Base-by-base conservation (phyloP, 2,888 invertebrate species). In the Brachylomia viminalis region DNA sequence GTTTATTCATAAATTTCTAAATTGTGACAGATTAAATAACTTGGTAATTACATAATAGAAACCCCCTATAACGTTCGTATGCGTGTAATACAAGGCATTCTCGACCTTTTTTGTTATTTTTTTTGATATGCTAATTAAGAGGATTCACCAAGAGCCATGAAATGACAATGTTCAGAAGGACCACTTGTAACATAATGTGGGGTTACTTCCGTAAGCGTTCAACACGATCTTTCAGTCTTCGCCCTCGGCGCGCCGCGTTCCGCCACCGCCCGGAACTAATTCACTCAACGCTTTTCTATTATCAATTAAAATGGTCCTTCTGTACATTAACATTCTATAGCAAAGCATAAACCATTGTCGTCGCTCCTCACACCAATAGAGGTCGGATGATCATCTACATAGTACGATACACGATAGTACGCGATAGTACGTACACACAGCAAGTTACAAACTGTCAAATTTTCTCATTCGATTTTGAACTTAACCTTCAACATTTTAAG, bases 291-390 rank as follows among this genome's bases (percentile, higher is more conserved):
- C 17, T 27, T 27, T 20, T 30, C 17, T 38, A 38, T 30, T 49
- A 38, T n/a, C 17, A 23, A 70, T 49, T 17, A n/a, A 30, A 72
- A 23, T 64, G 30, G 45, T 49, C 59, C 65, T 81, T 81, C 59
- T 79, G 49, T 20, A n/a, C 30, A 13, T 56, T 23, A 42, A 15
- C 27, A 42, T 72, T 49, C 38, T 38, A 11, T 49, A 62, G 8
- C 11, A 27, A 59, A 52, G 6, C 52, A 64, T 62, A 76, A 13
- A 72, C 65, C 64, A 52, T 62, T 79, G 49, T 68, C 54, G 54
- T 77, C 66, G 56, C 78, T 69, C 27, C 33, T 56, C 61, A 56
- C 61, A 82, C 67, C 80, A 27, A 59, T 56, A 56, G 45, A 75
- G 52, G 27, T 64, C 42, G 54, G 61, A 69, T 69, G 49, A 27